phyloP scores from a whole-genome alignment of 2,113 vertebrate genomes.

The Pyrgilauda ruficollis region DNA sequence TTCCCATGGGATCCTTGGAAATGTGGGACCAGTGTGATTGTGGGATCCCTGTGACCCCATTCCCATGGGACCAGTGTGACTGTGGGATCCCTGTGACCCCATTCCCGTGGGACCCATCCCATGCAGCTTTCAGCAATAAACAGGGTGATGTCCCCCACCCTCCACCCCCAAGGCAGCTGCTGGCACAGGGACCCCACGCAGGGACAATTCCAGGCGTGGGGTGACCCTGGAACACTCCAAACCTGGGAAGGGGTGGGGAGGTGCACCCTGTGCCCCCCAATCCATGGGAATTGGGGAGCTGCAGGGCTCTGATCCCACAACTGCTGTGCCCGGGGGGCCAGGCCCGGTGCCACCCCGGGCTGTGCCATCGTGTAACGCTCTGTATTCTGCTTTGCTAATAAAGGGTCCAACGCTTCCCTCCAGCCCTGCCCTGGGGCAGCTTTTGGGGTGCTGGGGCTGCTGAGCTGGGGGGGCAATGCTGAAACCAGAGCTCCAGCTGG shows the following conservation, averaged over 20 bases:
- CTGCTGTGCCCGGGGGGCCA: fast-evolving
- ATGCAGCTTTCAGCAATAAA: neutral
- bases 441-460: neutral
- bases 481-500: fast-evolving
- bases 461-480: fast-evolving
- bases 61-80: neutral
- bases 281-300: fast-evolving
- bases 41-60: neutral
- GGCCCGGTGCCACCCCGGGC: neutral
- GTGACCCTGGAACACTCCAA: neutral
- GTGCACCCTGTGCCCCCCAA: fast-evolving
- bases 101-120: neutral
- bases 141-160: fast-evolving
- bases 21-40: too few relatives aligned
- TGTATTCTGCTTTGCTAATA: slow-evolving; percentile 10
- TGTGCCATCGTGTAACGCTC: neutral
- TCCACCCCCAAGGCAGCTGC: neutral
- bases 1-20: too few relatives aligned
- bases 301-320: neutral
- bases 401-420: neutral
- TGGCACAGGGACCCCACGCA: neutral
- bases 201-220: neutral
- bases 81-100: neutral
- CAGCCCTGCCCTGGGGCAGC: neutral
- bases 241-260: fast-evolving